phyloP scores from a whole-genome alignment of 2,797 vertebrate species.

The Acipenser ruthenus region DNA sequence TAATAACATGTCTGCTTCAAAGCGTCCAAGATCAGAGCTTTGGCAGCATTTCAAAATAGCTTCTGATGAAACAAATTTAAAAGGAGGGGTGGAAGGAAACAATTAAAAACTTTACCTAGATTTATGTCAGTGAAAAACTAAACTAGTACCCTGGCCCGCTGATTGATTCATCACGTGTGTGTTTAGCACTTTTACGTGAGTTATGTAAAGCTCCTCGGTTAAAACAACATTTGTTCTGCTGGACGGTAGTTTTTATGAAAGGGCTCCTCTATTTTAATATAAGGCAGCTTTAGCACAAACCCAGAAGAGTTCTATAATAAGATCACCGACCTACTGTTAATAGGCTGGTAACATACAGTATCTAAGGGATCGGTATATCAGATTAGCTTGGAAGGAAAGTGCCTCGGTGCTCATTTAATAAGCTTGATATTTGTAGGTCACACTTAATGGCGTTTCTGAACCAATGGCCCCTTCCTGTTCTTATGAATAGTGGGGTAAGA shows the following conservation, averaged over 20 bases:
- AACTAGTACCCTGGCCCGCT: too few relatives aligned
- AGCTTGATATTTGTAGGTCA: conserved; percentile 30
- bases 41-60: too few relatives aligned
- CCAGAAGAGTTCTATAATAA: conserved; percentile 39
- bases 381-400: conserved; percentile 26
- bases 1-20: too few relatives aligned
- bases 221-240: background rate
- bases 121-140: too few relatives aligned
- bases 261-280: conserved; percentile 3
- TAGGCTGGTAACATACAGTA: conserved; percentile 18
- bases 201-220: background rate
- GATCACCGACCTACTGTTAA: conserved; percentile 32
- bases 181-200: too few relatives aligned
- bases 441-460: conserved; percentile 17
- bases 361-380: conserved; percentile 23
- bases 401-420: conserved; percentile 28
- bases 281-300: conserved; percentile 39
- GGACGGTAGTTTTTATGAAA: background rate
- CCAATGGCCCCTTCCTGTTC: background rate
- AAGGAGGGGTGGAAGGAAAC: too few relatives aligned
- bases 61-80: too few relatives aligned
- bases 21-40: too few relatives aligned
- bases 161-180: too few relatives aligned
- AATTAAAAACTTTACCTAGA: too few relatives aligned
- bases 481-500: background rate